A percentile compares a stretch with the other conserved stretches of the same genome.
Conservation (phyloP, 2,113 vertebrate species). For the Ceuthmochares aereus region DNA sequence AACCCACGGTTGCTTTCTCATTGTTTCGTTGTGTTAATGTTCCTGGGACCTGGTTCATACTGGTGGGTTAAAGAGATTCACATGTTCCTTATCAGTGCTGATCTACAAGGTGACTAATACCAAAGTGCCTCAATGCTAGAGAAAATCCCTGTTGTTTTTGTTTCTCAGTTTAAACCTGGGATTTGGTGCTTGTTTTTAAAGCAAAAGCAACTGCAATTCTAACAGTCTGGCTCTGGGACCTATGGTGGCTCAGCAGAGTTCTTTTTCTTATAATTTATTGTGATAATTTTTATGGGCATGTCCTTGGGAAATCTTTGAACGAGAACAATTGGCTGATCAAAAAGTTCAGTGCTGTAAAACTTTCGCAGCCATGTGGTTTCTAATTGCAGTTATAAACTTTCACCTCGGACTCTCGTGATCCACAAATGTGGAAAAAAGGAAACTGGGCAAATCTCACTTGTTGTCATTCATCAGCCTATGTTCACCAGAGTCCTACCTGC, state of each 20-base stretch:
- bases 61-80: background rate
- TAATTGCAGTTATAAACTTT: slow-evolving; percentile 40
- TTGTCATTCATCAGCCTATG: background rate
- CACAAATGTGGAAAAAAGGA: background rate
- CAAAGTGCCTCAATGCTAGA: background rate
- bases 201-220: background rate
- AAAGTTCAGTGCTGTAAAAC: slow-evolving; percentile 36
- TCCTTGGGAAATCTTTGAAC: background rate
- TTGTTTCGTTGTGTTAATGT: background rate
- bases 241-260: background rate
- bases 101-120: slow-evolving; percentile 13
- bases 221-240: background rate
- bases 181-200: background rate
- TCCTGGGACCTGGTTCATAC: background rate
- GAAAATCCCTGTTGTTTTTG: background rate
- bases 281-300: background rate
- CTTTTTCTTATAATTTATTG: background rate
- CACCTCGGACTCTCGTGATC: background rate
- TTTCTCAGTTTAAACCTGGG: background rate
- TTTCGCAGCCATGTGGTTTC: background rate
- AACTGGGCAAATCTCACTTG: background rate
- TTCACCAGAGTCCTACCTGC: background rate
- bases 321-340: background rate
- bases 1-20: background rate
- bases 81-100: background rate